Percentiles rank a stretch among this genome's conserved stretches.
phyloP scores from a whole-genome alignment of 2,113 vertebrate species.

The Mormyrus iriodes region DNA sequence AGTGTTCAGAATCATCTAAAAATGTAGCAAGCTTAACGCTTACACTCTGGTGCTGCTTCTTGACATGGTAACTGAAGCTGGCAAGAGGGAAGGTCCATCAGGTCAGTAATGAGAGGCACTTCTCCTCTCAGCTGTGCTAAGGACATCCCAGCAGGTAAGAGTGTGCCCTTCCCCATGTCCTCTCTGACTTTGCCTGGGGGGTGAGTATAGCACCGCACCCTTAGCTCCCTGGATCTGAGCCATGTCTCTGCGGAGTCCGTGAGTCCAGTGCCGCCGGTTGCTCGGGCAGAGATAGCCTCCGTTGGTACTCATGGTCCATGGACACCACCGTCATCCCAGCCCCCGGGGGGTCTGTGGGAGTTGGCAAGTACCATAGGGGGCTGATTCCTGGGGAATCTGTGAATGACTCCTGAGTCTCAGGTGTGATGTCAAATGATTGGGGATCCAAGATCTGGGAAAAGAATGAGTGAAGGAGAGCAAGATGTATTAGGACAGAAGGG shows the following conservation, averaged over 20 bases:
- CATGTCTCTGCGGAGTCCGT: slow-evolving; percentile 62
- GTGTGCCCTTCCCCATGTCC: neutral
- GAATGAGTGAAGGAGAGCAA: neutral
- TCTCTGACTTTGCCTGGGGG: neutral
- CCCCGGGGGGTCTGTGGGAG: neutral
- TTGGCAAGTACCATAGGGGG: neutral
- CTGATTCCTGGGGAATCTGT: slow-evolving; percentile 6
- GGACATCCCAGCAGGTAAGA: neutral
- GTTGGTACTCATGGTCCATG: slow-evolving; percentile 21
- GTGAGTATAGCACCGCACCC: neutral
- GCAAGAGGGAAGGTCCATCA: neutral
- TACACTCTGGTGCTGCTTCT: neutral
- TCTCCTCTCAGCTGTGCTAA: neutral
- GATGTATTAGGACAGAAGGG: neutral
- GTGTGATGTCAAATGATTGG: slow-evolving; percentile 32
- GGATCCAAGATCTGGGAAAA: slow-evolving; percentile 51
- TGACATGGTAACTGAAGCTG: neutral
- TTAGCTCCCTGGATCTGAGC: slow-evolving; percentile 72
- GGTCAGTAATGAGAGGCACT: neutral
- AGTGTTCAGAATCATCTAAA: neutral
- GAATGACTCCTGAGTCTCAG: slow-evolving; percentile 24
- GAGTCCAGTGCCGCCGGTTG: slow-evolving; percentile 45
- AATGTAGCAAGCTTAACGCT: neutral
- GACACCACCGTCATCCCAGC: neutral
- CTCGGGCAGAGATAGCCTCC: slow-evolving; percentile 66